phyloP scores from a whole-genome alignment of 2,113 vertebrate species.

The Holacanthus passer region DNA sequence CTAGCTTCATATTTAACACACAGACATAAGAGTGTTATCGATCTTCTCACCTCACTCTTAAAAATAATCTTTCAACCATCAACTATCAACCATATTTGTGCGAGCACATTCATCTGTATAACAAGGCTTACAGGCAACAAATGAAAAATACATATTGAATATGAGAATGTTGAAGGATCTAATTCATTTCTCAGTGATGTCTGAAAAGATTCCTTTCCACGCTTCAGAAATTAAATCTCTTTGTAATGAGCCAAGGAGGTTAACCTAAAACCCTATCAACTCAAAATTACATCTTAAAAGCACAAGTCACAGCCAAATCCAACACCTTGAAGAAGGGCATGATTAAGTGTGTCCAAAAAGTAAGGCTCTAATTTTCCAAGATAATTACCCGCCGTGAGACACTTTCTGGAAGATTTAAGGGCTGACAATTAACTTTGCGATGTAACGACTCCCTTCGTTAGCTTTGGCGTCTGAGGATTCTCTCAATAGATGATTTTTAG shows the following conservation, averaged over 20 bases:
- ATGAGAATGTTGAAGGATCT: not conserved
- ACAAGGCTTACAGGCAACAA: not conserved
- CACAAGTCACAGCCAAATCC: conserved; percentile 48
- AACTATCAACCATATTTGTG: not conserved
- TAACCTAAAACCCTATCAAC: conserved; percentile 46
- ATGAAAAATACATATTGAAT: conserved; percentile 4
- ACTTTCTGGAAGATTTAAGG: conserved; percentile 51
- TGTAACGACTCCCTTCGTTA: conserved; percentile 37
- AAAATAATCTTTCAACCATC: not conserved
- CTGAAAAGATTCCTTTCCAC: conserved; percentile 31
- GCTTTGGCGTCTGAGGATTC: conserved; percentile 28
- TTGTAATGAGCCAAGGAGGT: conserved; percentile 45
- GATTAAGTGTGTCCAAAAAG: conserved; percentile 65
- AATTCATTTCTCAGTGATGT: conserved; percentile 16
- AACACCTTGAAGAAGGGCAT: conserved; percentile 64
- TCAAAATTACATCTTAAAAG: conserved; percentile 54
- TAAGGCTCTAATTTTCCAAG: conserved; percentile 56
- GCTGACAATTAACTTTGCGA: conserved; percentile 60
- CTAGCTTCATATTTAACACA: no score
- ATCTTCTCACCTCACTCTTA: not conserved
- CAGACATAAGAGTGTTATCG: not conserved
- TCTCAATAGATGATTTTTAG: conserved; percentile 43
- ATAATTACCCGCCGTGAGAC: conserved; percentile 56
- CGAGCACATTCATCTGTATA: conserved; percentile 13
- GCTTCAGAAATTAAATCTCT: conserved; percentile 51